A percentile compares a stretch with the other conserved stretches of the same genome.
These are phyloP conservation scores for Charadrius vociferus DNA, from an alignment of 2,113 vertebrate genomes.

Conservation along the genomic window DNA sequence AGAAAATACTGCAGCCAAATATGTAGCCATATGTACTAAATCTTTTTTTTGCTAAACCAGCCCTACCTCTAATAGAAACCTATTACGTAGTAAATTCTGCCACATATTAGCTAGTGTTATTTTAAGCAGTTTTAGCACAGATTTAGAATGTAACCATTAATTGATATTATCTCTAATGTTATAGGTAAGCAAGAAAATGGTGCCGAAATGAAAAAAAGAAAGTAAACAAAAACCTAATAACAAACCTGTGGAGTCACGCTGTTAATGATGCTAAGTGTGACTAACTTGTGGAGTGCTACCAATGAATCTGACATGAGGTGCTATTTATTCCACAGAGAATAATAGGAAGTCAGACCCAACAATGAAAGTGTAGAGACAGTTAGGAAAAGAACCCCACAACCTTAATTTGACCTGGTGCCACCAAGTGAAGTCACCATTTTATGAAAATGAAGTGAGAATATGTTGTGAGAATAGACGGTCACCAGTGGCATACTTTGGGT, in stretches of 20 bases:
- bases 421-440: not conserved
- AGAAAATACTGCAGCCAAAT: constrained; percentile 21
- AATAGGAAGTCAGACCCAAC: not conserved
- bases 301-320: not conserved
- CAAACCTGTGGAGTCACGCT: not conserved
- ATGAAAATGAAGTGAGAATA: not conserved
- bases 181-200: not conserved
- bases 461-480: not conserved
- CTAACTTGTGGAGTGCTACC: not conserved
- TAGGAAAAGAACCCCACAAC: not conserved
- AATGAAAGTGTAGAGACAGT: not conserved
- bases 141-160: not conserved
- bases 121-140: not conserved
- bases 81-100: not conserved
- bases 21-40: not conserved
- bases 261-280: not conserved
- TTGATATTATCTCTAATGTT: not conserved
- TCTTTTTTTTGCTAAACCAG: not conserved
- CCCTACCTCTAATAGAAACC: not conserved
- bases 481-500: not conserved
- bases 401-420: not conserved
- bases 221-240: not conserved
- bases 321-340: not conserved
- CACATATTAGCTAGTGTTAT: not conserved
- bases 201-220: not conserved